Percentiles rank a stretch among this genome's conserved stretches.
phyloP scores from a whole-genome alignment of 2,113 vertebrate species.

The Albula goreensis region DNA sequence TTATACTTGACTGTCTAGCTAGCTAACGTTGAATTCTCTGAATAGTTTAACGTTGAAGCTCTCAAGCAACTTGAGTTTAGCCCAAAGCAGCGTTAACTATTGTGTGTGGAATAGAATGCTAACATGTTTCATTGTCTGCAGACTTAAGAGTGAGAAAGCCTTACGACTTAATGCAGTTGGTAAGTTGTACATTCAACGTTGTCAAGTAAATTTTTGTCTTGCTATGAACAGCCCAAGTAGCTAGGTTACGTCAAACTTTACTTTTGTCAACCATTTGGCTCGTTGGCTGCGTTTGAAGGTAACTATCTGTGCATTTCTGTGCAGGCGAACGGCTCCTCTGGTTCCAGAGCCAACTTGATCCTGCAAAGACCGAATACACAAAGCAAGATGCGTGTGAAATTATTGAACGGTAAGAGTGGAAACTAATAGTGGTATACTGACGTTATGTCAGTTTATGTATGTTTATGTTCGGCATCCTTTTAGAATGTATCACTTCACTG shows the following conservation, averaged over 20 bases:
- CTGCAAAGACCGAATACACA: conserved; percentile 74
- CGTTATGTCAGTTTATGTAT: background rate
- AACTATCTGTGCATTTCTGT: conserved; percentile 36
- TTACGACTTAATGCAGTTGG: conserved; percentile 80
- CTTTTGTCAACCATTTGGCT: background rate
- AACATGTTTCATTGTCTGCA: conserved; percentile 48
- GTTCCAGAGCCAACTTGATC: conserved; percentile 88
- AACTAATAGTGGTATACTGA: background rate
- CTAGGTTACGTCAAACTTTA: background rate
- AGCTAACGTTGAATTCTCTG: background rate
- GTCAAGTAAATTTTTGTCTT: no score
- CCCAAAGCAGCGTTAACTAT: background rate
- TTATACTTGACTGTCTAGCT: background rate
- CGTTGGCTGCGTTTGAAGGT: background rate
- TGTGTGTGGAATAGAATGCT: background rate
- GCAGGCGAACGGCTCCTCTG: conserved; percentile 90
- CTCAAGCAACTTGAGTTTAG: background rate
- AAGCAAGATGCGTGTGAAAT: conserved; percentile 85
- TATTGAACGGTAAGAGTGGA: conserved; percentile 79
- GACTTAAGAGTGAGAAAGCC: conserved; percentile 85
- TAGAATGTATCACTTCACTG: background rate
- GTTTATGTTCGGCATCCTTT: background rate
- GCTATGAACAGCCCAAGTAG: no score
- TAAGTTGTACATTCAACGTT: conserved; percentile 56
- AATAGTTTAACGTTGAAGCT: background rate